Percentiles rank a stretch among this genome's conserved stretches.
Evolutionary conservation across 2,888 invertebrate genomes (phyloP).

Genomic region (Tyria jacobaeae): DNA sequence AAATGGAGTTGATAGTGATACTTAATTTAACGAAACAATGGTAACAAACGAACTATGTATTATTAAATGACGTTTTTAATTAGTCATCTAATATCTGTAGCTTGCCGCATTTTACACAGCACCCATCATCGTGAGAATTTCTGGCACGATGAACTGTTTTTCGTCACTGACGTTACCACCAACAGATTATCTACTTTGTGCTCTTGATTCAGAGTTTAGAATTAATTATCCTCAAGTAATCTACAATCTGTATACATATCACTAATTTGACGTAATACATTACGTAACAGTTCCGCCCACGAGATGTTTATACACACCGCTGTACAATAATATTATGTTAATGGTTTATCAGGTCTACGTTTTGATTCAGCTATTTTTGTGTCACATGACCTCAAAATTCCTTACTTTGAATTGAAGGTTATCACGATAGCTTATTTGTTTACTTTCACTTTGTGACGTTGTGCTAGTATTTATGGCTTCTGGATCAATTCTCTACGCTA

Average conservation of each 20-base stretch:
- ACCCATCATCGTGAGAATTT: slow-evolving; percentile 39
- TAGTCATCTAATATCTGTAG: too few species aligned
- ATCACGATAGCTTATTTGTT: slow-evolving; percentile 25
- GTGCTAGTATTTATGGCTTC: neutral
- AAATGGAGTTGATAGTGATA: too few species aligned
- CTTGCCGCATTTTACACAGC: slow-evolving; percentile 10
- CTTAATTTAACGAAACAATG: too few species aligned
- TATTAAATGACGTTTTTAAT: too few species aligned
- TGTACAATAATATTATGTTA: slow-evolving; percentile 33
- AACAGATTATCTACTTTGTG: slow-evolving; percentile 20
- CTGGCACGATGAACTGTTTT: slow-evolving; percentile 41
- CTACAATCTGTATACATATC: slow-evolving; percentile 30
- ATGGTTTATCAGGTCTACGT: slow-evolving; percentile 15
- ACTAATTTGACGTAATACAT: slow-evolving; percentile 35
- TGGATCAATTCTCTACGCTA: neutral
- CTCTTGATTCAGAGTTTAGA: neutral
- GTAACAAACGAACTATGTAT: too few species aligned
- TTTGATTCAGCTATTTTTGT: slow-evolving; percentile 30
- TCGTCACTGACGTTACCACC: slow-evolving; percentile 9
- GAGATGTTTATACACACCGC: slow-evolving; percentile 49
- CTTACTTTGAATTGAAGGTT: slow-evolving; percentile 18
- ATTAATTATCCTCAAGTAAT: slow-evolving; percentile 16
- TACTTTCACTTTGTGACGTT: slow-evolving; percentile 4
- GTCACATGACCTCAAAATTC: slow-evolving; percentile 19
- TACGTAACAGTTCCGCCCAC: slow-evolving; percentile 44